These are phyloP conservation scores for Ptiloglossa arizonensis DNA, from an alignment of 1,140 invertebrate genomes.

Conservation along the genomic window DNA sequence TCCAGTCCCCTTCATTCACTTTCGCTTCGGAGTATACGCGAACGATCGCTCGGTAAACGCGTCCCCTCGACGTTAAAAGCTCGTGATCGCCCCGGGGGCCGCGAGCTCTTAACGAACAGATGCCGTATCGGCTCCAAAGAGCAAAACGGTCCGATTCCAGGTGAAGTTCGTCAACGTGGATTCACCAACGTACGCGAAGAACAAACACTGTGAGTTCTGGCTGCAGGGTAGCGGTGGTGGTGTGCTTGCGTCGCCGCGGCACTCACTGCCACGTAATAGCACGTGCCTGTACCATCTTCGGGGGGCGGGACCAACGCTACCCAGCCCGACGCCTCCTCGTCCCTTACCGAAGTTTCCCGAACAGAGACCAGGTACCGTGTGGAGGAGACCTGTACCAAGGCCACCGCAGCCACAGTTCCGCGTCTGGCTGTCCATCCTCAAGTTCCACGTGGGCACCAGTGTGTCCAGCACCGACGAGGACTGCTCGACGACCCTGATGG, in stretches of 20 bases:
- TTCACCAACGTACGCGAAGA: conserved; percentile 89
- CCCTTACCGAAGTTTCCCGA: conserved; percentile 85
- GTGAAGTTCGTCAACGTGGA: conserved; percentile 91
- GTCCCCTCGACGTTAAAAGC: no score
- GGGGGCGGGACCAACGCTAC: conserved; percentile 82
- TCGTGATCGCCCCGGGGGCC: no score
- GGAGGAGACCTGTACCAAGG: conserved; percentile 83
- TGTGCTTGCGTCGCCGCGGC: conserved; percentile 89
- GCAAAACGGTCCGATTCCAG: conserved; percentile 76
- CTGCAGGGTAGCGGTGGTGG: conserved; percentile 89
- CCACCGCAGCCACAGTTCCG: conserved; percentile 86
- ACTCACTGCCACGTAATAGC: conserved; percentile 91
- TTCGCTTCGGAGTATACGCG: no score
- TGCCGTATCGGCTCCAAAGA: background rate
- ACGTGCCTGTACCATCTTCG: conserved; percentile 93
- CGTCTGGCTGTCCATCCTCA: conserved; percentile 93
- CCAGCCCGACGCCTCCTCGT: conserved; percentile 83
- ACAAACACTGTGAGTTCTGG: conserved; percentile 94
- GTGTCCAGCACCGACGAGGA: conserved; percentile 85
- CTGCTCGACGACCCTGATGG: conserved; percentile 89
- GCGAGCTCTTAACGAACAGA: no score
- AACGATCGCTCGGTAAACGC: no score
- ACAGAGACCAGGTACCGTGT: conserved; percentile 82
- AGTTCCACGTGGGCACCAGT: conserved; percentile 88
- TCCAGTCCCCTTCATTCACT: no score